Evolutionary conservation across 1,140 invertebrate species (phyloP).

Genomic region (Leptopilina clavipes): DNA sequence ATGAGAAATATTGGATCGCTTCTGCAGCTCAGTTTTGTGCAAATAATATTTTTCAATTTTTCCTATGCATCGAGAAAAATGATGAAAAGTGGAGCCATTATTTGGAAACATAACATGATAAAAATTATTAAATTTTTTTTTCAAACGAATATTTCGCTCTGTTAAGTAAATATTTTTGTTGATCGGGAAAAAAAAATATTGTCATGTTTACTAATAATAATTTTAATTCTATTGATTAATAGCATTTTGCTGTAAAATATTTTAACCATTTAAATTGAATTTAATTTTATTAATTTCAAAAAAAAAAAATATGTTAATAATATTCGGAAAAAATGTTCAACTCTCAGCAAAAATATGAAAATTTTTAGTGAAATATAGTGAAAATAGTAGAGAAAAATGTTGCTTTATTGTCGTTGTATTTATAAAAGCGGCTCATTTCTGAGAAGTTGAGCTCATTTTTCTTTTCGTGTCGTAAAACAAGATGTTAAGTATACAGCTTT

Average conservation of each 20-base stretch:
- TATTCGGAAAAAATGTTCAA: too few relatives aligned
- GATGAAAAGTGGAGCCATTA: not conserved
- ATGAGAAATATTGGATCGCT: not conserved
- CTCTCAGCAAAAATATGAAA: too few relatives aligned
- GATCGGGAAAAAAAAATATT: too few relatives aligned
- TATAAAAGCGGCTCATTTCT: constrained; percentile 23
- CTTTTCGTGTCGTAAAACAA: constrained; percentile 1
- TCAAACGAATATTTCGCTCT: not conserved
- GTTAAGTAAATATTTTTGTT: too few relatives aligned
- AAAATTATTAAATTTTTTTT: not conserved
- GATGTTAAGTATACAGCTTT: constrained; percentile 17
- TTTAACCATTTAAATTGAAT: too few relatives aligned
- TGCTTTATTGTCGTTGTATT: not conserved
- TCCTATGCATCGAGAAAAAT: not conserved
- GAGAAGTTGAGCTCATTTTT: constrained; percentile 27
- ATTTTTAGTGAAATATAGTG: too few relatives aligned
- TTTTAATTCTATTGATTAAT: too few relatives aligned
- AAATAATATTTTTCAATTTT: constrained; percentile 11
- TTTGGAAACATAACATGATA: not conserved
- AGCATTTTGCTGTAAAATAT: too few relatives aligned
- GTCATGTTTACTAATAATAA: too few relatives aligned
- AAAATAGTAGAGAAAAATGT: too few relatives aligned
- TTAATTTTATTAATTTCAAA: too few relatives aligned
- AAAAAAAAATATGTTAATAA: too few relatives aligned
- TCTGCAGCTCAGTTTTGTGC: constrained; percentile 6